These are phyloP conservation scores for Labroides dimidiatus DNA, from an alignment of 2,797 vertebrate genomes.

Conservation along the genomic window DNA sequence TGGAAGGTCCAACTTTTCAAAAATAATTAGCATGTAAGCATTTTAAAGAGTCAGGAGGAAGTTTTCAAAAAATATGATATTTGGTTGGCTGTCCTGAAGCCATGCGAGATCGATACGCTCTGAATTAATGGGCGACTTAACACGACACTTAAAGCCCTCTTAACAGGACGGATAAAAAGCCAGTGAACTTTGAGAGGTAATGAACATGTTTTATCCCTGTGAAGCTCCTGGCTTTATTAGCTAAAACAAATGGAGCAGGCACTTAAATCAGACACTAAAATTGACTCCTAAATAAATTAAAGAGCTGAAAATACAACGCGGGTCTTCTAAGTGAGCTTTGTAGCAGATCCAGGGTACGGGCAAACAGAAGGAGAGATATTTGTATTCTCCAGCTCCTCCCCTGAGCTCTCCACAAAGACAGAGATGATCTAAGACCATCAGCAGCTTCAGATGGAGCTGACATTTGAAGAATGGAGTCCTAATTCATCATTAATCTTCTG, in stretches of 20 bases:
- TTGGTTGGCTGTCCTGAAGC: conserved; percentile 43
- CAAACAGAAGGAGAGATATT: neutral
- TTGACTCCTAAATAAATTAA: conserved; percentile 73
- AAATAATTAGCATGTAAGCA: conserved; percentile 70
- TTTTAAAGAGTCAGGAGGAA: conserved; percentile 51
- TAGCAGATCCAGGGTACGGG: conserved; percentile 19
- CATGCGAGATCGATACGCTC: conserved; percentile 69
- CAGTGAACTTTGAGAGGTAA: conserved; percentile 78
- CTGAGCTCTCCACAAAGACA: conserved; percentile 16
- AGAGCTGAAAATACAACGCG: conserved; percentile 46
- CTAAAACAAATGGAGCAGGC: conserved; percentile 66
- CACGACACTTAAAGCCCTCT: conserved; percentile 80
- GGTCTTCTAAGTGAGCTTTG: conserved; percentile 24
- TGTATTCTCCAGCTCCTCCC: conserved; percentile 10
- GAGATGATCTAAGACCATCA: conserved; percentile 27
- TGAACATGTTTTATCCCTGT: conserved; percentile 73
- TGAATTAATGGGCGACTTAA: conserved; percentile 81
- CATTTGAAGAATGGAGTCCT: conserved; percentile 42
- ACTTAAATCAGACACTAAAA: conserved; percentile 70
- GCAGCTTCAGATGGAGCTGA: conserved; percentile 24
- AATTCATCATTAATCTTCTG: conserved; percentile 56
- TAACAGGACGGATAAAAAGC: conserved; percentile 77
- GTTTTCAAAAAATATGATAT: conserved; percentile 68
- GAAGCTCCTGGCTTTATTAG: conserved; percentile 72
- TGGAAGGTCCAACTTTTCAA: conserved; percentile 55